These are phyloP conservation scores for Hyla sarda DNA, from an alignment of 2,113 vertebrate species.

Conservation along the genomic window DNA sequence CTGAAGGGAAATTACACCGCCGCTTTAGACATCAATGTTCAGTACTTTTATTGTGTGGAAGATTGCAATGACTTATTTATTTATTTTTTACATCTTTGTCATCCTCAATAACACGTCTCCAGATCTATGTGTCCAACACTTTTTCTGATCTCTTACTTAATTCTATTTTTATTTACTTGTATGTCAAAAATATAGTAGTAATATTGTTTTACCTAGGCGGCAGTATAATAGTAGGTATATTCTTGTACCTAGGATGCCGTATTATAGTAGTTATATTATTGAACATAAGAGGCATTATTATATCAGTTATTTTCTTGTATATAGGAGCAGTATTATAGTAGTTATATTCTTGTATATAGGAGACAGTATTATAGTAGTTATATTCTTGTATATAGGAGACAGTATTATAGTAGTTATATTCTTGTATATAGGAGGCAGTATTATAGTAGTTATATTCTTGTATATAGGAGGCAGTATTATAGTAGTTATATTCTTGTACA, in stretches of 20 bases:
- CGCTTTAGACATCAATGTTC: not conserved
- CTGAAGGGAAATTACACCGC: not conserved
- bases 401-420: too few species aligned
- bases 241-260: too few species aligned
- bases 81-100: constrained; percentile 14
- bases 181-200: not conserved
- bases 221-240: constrained; percentile 6
- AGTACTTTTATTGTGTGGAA: not conserved
- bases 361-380: not conserved
- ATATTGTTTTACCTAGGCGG: not conserved
- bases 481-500: too few species aligned
- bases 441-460: too few species aligned
- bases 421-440: too few species aligned
- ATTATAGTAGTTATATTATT: not conserved
- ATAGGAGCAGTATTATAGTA: too few species aligned
- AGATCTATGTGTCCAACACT: not conserved
- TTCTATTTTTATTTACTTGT: too few species aligned
- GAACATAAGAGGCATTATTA: constrained; percentile 1
- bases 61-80: not conserved
- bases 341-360: not conserved
- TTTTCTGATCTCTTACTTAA: too few species aligned
- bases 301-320: constrained; percentile 1
- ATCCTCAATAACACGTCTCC: not conserved
- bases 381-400: too few species aligned
- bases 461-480: too few species aligned